A percentile compares a stretch with the other conserved stretches of the same genome.
phyloP scores from a whole-genome alignment of 92 coral and sea anemone genomes.

The Paragorgia papillata region DNA sequence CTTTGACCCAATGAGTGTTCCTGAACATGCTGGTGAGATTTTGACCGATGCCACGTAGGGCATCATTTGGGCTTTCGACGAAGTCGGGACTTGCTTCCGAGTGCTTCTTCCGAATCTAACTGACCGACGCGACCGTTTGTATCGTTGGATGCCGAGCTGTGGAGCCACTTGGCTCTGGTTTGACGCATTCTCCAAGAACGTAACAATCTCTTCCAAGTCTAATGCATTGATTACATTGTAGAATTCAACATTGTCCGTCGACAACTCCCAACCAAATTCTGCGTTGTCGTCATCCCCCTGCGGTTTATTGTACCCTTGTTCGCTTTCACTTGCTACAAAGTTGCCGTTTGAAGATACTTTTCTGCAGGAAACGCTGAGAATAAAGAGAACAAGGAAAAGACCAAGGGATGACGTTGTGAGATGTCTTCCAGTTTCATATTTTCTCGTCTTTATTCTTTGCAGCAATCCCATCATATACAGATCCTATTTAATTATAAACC shows the following conservation, averaged over 20 bases:
- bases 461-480: slow-evolving; percentile 4
- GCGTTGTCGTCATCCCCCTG: slow-evolving; percentile 14
- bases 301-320: slow-evolving; percentile 2
- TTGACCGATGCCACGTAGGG: slow-evolving; percentile 87
- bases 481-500: slow-evolving; percentile 27
- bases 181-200: slow-evolving; percentile 17
- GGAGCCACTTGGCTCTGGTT: background rate
- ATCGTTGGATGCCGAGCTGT: background rate
- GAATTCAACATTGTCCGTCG: slow-evolving; percentile 32
- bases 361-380: slow-evolving; percentile 10
- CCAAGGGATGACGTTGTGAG: background rate
- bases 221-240: background rate
- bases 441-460: slow-evolving; percentile 20
- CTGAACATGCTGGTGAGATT: slow-evolving; percentile 87
- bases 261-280: slow-evolving; percentile 31
- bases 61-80: slow-evolving; percentile 67
- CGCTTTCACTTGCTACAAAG: background rate
- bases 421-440: background rate
- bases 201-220: slow-evolving; percentile 34
- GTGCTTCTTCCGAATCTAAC: slow-evolving; percentile 65
- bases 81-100: slow-evolving; percentile 65
- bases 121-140: slow-evolving; percentile 27
- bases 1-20: slow-evolving; percentile 68
- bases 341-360: background rate
- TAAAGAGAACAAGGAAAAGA: background rate